Evolutionary conservation across 1,140 invertebrate genomes (phyloP).

Genomic region (Neotoxoptera formosana): DNA sequence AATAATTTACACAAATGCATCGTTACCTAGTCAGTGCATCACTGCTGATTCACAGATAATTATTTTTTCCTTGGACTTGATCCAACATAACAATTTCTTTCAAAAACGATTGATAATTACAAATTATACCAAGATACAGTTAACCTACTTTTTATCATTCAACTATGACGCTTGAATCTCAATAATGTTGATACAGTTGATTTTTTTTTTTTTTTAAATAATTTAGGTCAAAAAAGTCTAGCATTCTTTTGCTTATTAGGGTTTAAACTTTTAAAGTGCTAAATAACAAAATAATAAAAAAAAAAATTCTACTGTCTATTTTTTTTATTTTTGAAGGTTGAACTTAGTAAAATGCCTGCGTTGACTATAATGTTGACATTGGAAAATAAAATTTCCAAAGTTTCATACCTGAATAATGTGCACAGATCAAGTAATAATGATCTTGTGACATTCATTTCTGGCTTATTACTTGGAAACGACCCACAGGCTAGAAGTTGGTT

Average conservation of each 20-base stretch:
- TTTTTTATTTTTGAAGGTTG: slow-evolving; percentile 66
- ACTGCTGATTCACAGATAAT: no score
- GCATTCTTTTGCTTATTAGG: no score
- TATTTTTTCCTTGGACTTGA: no score
- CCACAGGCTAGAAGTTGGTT: slow-evolving; percentile 91
- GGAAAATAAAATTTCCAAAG: slow-evolving; percentile 61
- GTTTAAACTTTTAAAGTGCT: no score
- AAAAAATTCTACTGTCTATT: background rate
- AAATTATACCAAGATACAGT: background rate
- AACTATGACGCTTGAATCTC: no score
- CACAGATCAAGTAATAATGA: slow-evolving; percentile 63
- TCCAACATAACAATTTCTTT: no score
- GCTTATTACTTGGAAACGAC: slow-evolving; percentile 89
- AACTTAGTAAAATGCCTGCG: slow-evolving; percentile 88
- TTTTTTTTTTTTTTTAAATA: background rate
- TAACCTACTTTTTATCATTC: no score
- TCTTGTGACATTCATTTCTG: slow-evolving; percentile 86
- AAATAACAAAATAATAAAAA: background rate
- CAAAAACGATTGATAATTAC: no score
- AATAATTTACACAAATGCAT: no score
- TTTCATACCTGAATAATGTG: slow-evolving; percentile 43
- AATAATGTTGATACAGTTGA: no score
- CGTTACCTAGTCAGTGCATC: no score
- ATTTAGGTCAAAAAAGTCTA: no score
- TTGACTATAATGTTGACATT: slow-evolving; percentile 82